phyloP scores from a whole-genome alignment of 2,113 vertebrate species.

The Cygnus atratus region DNA sequence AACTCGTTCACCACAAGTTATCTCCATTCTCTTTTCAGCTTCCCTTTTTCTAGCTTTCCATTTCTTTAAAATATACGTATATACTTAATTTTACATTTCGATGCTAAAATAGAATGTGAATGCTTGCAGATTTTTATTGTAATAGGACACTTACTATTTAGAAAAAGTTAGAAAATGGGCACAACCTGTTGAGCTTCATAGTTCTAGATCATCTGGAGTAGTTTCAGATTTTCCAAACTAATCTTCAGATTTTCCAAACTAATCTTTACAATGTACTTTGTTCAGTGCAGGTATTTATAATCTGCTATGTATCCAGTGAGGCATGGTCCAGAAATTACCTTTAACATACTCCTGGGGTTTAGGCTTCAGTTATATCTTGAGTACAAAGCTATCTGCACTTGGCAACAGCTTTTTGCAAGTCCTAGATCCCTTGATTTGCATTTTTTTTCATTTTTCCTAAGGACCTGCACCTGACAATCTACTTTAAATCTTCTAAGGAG shows the following conservation, averaged over 20 bases:
- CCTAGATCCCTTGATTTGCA: neutral
- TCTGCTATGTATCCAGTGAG: neutral
- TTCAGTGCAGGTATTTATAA: neutral
- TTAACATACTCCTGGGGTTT: neutral
- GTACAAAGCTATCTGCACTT: neutral
- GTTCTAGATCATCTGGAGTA: neutral
- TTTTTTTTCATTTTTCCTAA: neutral
- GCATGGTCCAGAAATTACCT: neutral
- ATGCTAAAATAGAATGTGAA: neutral
- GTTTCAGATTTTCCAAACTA: neutral
- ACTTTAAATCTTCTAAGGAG: neutral
- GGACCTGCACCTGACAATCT: neutral
- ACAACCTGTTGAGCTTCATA: neutral
- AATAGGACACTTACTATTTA: neutral
- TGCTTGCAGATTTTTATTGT: neutral
- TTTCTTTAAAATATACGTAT: neutral
- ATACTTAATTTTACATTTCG: neutral
- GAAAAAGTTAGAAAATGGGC: neutral
- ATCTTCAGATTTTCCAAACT: neutral
- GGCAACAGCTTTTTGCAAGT: neutral
- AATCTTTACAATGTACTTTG: neutral
- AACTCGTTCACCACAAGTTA: neutral
- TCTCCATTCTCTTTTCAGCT: neutral
- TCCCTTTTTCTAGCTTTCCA: neutral
- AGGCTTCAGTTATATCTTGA: neutral